Conservation (phyloP, 1,140 invertebrate genomes). For the Dreissena rostriformis region DNA sequence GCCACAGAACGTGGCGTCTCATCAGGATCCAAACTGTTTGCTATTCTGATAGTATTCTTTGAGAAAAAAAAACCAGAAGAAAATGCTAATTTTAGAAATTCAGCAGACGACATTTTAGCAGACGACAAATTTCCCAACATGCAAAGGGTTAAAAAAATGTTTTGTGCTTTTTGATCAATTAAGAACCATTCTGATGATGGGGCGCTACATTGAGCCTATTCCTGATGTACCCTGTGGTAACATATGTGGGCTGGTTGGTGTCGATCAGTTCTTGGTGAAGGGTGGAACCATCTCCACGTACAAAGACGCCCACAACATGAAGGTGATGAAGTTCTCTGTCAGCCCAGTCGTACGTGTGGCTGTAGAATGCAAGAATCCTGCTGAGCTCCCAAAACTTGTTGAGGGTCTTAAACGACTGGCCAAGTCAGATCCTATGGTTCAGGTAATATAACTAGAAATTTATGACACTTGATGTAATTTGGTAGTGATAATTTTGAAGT, state of each 20-base stretch:
- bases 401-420: constrained; percentile 98
- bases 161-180: constrained; percentile 9
- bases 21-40: no score
- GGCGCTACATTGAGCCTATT: constrained; percentile 99
- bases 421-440: constrained; percentile 99
- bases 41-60: no score
- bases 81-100: no score
- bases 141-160: no score
- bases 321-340: constrained; percentile 94
- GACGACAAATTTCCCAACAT: no score
- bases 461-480: no score
- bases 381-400: constrained; percentile 99
- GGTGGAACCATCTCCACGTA: constrained; percentile 99
- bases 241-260: constrained; percentile 99
- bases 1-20: no score
- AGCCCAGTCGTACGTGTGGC: constrained; percentile 99
- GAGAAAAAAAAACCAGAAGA: no score
- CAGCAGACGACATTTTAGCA: no score
- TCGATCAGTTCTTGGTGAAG: constrained; percentile 99
- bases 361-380: constrained; percentile 99
- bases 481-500: no score
- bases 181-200: constrained; percentile 99
- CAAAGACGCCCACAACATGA: constrained; percentile 99
- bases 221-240: constrained; percentile 99
- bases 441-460: constrained; percentile 64